Evolutionary conservation across 2,888 invertebrate genomes (phyloP).

Genomic region (Aquatica leii): DNA sequence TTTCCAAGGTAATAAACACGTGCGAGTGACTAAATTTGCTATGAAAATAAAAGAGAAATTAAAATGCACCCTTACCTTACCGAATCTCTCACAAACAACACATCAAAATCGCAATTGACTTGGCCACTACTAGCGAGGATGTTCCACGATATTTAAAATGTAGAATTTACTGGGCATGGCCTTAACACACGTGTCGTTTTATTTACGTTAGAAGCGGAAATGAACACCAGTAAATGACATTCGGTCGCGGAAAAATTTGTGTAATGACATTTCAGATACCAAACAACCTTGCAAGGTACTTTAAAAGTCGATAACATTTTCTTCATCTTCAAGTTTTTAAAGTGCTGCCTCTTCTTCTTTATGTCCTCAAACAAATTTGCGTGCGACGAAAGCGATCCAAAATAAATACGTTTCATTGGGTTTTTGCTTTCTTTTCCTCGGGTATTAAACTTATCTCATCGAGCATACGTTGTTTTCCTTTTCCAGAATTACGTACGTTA

Average conservation of each 20-base stretch:
- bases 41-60: too few relatives aligned
- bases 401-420: constrained; percentile 60
- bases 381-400: constrained; percentile 78
- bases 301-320: constrained; percentile 90
- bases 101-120: too few relatives aligned
- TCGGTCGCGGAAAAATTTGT: constrained; percentile 89
- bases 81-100: too few relatives aligned
- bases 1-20: too few relatives aligned
- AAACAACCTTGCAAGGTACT: constrained; percentile 86
- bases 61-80: too few relatives aligned
- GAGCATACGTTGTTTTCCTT: constrained; percentile 66
- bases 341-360: constrained; percentile 83
- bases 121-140: too few relatives aligned
- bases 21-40: too few relatives aligned
- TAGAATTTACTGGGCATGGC: too few relatives aligned
- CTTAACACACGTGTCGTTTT: too few relatives aligned
- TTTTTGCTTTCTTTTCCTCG: constrained; percentile 47
- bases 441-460: constrained; percentile 46
- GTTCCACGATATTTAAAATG: too few relatives aligned
- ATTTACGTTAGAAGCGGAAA: too few relatives aligned
- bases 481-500: constrained; percentile 64
- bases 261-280: constrained; percentile 90
- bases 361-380: constrained; percentile 74
- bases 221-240: too few relatives aligned
- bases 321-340: constrained; percentile 85